Evolutionary conservation across 1,140 invertebrate genomes (phyloP), one percentile per base, ranked within the genome.

Genomic region (Cydia pomonella): DNA sequence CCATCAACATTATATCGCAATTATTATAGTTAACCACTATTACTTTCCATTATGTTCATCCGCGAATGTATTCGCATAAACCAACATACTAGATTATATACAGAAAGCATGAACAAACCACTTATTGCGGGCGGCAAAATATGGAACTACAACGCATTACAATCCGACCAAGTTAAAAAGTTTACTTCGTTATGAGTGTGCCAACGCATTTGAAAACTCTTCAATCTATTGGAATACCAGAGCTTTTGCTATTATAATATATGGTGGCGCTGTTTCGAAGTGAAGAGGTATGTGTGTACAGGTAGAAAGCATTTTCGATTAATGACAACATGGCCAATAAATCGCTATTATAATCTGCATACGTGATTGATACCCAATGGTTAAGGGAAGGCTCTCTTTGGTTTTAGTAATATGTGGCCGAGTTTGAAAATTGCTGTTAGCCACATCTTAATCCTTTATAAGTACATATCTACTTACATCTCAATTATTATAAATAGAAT

Each of bases 281-380:
- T 38, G 64, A 33, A 69, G 16, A 18, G 27, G 16, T 33, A n/a
- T 18, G 12, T 41, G 21, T 16, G 64, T 7, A 38, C 3, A 16
- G 63, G n/a, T 69, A 33, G 64, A 69, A 69, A 69, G 64, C 64
- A 80, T 81, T 82, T 80, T 81, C 76, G 82, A 79, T 80, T 84
- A 82, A 84, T 84, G 81, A 81, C 77, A 80, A 80, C 53, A 77
- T 72, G 75, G 75, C 72, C 71, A 77, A 81, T 79, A 79, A 82
- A 86, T 84, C 78, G 76, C 66, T 76, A 78, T 80, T 79, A 82
- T 81, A 72, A 79, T 78, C 29, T 69, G 64, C 64, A 69, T 69
- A 69, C 64, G 64, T 69, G 64, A 69, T 69, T 69, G 27, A 69
- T 33, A 38, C 27, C 12, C 16, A 18, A 69, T 69, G 29, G 64